Conservation (phyloP, 2,113 vertebrate genomes). For the Ellobius talpinus region DNA sequence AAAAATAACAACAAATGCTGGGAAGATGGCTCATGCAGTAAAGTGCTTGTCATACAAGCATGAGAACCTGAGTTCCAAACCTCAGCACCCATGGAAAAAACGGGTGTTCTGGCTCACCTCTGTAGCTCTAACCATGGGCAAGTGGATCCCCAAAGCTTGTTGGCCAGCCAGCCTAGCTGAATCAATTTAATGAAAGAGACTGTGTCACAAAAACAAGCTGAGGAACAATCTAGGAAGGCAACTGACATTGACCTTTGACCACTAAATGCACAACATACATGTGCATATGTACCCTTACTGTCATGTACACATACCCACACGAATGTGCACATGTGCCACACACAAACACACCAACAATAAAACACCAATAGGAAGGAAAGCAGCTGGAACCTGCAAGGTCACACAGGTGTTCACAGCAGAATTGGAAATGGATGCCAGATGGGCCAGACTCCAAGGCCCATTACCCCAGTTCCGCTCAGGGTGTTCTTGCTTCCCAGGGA, state of each 20-base stretch:
- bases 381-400: background rate
- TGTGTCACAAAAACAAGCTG: background rate
- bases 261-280: background rate
- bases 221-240: background rate
- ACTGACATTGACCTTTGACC: background rate
- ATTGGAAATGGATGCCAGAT: background rate
- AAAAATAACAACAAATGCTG: background rate
- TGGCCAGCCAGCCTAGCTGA: background rate
- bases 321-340: background rate
- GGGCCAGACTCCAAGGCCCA: background rate
- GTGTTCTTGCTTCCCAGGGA: background rate
- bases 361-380: background rate
- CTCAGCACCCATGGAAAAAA: background rate
- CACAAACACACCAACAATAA: background rate
- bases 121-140: background rate
- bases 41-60: background rate
- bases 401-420: background rate
- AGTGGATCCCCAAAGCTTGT: background rate
- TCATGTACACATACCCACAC: background rate
- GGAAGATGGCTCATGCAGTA: background rate
- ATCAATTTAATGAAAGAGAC: background rate
- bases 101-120: too few relatives aligned
- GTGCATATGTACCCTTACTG: background rate
- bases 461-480: rapidly evolving
- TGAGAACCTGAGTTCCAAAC: background rate